Evolutionary conservation across 1,140 invertebrate species (phyloP).

Genomic region (Temnothorax longispinosus): DNA sequence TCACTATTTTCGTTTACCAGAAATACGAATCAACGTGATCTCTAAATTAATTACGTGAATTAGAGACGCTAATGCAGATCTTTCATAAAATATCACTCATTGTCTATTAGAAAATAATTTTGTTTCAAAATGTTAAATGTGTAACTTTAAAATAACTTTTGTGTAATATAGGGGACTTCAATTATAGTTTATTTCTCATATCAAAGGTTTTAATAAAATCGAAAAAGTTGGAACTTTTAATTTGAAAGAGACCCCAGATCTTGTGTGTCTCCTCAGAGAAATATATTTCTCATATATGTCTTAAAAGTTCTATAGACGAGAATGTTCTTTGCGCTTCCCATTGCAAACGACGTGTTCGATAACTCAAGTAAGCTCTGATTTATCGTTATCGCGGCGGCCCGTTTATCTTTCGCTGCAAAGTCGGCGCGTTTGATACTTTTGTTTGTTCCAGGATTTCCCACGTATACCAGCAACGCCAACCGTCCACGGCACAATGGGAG

Average conservation of each 20-base stretch:
- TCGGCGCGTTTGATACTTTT: slow-evolving; percentile 36
- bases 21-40: slow-evolving; percentile 2
- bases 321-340: background rate
- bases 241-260: background rate
- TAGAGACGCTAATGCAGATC: background rate
- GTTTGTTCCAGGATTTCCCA: slow-evolving; percentile 32
- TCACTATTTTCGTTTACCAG: background rate
- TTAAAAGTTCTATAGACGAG: slow-evolving; percentile 6
- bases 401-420: slow-evolving; percentile 36
- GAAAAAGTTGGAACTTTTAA: background rate
- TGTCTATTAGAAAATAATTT: background rate
- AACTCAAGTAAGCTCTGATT: slow-evolving; percentile 50
- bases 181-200: background rate
- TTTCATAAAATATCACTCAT: background rate
- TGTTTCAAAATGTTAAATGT: background rate
- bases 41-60: slow-evolving; percentile 28
- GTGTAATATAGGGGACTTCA: background rate
- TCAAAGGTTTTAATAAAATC: background rate
- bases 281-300: background rate
- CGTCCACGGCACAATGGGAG: background rate
- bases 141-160: background rate
- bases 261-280: background rate
- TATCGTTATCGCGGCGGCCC: slow-evolving; percentile 24
- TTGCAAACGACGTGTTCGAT: slow-evolving; percentile 30
- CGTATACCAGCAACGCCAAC: background rate